Percentiles rank a stretch among this genome's conserved stretches.
phyloP scores from a whole-genome alignment of 2,113 vertebrate species.

The Ctenodactylus gundi region DNA sequence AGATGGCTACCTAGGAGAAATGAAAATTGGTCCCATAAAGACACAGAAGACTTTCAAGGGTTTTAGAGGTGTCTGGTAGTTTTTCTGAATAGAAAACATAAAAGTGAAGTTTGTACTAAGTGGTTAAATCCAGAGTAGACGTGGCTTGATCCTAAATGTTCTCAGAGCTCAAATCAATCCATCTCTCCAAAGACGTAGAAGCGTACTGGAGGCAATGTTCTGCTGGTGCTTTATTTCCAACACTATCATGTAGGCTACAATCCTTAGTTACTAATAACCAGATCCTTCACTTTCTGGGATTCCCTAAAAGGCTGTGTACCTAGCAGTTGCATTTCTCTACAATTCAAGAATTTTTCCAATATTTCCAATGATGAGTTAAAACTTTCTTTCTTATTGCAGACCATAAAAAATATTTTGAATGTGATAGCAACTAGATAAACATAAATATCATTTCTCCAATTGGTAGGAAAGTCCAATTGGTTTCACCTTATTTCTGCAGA shows the following conservation, averaged over 20 bases:
- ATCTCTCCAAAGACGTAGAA: neutral
- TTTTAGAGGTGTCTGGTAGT: neutral
- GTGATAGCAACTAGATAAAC: slow-evolving; percentile 33
- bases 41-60: neutral
- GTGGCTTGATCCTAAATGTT: too few species aligned
- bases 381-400: slow-evolving; percentile 41
- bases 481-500: slow-evolving; percentile 50
- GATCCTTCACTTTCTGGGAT: neutral
- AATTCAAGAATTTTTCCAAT: neutral
- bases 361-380: neutral
- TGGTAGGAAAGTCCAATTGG: slow-evolving; percentile 36
- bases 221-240: neutral
- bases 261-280: neutral
- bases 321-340: neutral
- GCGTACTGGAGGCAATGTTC: neutral
- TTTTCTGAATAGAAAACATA: neutral
- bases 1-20: neutral
- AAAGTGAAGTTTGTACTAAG: neutral
- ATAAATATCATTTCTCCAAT: slow-evolving; percentile 25
- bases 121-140: neutral
- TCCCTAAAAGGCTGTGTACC: neutral
- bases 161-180: neutral
- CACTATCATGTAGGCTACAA: neutral
- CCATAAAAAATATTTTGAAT: slow-evolving; percentile 20
- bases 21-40: neutral